These are phyloP conservation scores for Hyaena hyaena DNA, from an alignment of 2,113 vertebrate genomes.

Conservation along the genomic window DNA sequence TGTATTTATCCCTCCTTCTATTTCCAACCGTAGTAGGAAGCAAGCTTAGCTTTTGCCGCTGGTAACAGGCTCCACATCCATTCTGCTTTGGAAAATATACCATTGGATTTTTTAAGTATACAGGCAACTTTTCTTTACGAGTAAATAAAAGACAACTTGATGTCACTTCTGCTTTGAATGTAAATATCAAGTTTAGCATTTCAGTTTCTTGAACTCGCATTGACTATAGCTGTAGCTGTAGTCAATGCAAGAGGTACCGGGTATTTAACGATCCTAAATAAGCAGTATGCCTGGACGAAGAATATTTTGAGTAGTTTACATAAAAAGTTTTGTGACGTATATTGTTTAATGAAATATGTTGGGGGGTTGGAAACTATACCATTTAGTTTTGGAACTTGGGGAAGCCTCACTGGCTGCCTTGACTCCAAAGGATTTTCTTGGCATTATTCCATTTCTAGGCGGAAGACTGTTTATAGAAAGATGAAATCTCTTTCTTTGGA, in stretches of 20 bases:
- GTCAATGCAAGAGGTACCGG: background rate
- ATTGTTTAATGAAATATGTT: background rate
- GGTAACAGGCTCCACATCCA: background rate
- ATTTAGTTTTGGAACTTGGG: background rate
- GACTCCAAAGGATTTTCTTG: background rate
- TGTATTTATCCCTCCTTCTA: background rate
- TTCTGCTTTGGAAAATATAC: background rate
- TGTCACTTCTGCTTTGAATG: background rate
- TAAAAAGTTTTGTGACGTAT: background rate
- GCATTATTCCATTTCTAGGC: background rate
- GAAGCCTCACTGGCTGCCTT: background rate
- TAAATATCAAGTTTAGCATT: background rate
- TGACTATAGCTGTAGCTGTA: background rate
- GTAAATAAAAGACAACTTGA: background rate
- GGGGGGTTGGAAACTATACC: background rate
- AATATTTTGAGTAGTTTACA: background rate
- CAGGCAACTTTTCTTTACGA: background rate
- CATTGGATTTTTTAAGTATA: background rate
- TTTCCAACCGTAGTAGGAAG: background rate
- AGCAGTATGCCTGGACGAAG: slow-evolving; percentile 14
- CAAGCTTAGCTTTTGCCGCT: background rate
- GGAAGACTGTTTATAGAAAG: background rate
- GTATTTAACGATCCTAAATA: background rate
- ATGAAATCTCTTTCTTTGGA: background rate
- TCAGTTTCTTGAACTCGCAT: background rate